A percentile compares a stretch with the other conserved stretches of the same genome.
Evolutionary conservation across 1,140 invertebrate genomes (phyloP).

Genomic region (Drosophila sechellia): DNA sequence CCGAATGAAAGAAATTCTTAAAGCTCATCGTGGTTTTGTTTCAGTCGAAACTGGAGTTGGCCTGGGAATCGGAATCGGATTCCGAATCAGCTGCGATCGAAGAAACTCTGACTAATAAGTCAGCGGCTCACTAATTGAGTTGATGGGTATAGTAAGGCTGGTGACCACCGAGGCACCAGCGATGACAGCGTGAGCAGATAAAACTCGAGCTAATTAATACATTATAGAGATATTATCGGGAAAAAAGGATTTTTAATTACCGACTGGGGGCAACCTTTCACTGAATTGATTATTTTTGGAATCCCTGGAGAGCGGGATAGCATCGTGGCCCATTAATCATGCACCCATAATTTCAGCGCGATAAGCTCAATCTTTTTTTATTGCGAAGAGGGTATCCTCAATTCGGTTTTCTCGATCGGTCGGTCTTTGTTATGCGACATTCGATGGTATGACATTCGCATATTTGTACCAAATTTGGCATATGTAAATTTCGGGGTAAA

Average conservation of each 20-base stretch:
- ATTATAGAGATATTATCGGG: constrained; percentile 10
- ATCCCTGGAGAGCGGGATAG: background rate
- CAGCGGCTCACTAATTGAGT: constrained; percentile 47
- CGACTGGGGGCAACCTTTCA: constrained; percentile 20
- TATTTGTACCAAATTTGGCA: constrained; percentile 57
- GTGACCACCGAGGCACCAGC: constrained; percentile 16
- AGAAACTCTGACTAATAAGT: constrained; percentile 41
- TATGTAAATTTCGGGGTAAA: constrained; percentile 58
- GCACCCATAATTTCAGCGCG: constrained; percentile 1
- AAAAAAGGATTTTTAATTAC: constrained; percentile 15
- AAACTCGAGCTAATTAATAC: constrained; percentile 18
- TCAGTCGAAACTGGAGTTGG: constrained; percentile 35
- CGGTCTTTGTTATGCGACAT: constrained; percentile 20
- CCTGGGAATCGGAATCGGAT: constrained; percentile 14
- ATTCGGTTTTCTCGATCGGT: constrained; percentile 3
- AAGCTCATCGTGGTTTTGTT: constrained; percentile 69
- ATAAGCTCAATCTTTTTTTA: background rate
- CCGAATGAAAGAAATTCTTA: constrained; percentile 71
- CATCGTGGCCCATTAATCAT: background rate
- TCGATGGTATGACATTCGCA: constrained; percentile 24
- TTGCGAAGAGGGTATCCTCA: constrained; percentile 15
- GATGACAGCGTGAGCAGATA: constrained; percentile 32
- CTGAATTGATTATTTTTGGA: constrained; percentile 14
- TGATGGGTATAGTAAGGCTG: background rate
- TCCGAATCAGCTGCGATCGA: constrained; percentile 18